A percentile compares a stretch with the other conserved stretches of the same genome.
Evolutionary conservation across 1,140 invertebrate species (phyloP).

Genomic region (Megathymus violae): DNA sequence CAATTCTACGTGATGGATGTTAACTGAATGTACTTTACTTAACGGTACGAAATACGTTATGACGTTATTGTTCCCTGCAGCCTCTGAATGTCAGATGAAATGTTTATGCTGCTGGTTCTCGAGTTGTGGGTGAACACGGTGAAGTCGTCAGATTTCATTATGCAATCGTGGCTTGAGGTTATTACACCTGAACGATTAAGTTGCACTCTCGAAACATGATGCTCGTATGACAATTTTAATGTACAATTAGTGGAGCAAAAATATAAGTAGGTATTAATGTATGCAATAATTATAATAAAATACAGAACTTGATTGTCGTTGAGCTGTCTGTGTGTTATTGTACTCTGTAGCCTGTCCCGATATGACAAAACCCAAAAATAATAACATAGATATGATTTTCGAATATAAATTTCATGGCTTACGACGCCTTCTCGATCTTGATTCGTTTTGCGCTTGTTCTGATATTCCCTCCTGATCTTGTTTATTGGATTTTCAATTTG

Average conservation of each 20-base stretch:
- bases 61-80: slow-evolving; percentile 26
- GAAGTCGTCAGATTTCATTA: slow-evolving; percentile 32
- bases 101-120: slow-evolving; percentile 17
- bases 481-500: neutral
- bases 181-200: slow-evolving; percentile 20
- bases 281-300: no score
- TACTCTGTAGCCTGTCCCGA: neutral
- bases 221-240: slow-evolving; percentile 27
- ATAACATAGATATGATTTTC: neutral
- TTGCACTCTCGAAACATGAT: slow-evolving; percentile 32
- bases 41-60: slow-evolving; percentile 3
- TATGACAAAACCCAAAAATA: neutral
- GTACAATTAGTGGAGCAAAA: slow-evolving; percentile 33
- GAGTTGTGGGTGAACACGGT: slow-evolving; percentile 29
- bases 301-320: neutral
- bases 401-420: neutral
- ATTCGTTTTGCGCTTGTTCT: neutral
- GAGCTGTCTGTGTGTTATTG: neutral
- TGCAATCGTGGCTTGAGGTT: slow-evolving; percentile 18
- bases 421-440: neutral
- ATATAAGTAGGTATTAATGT: slow-evolving; percentile 26
- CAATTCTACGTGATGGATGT: slow-evolving; percentile 4
- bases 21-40: neutral
- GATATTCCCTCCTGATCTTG: neutral
- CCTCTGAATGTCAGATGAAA: slow-evolving; percentile 30